These are phyloP conservation scores for Sorex araneus DNA, from an alignment of 2,113 vertebrate genomes.

Conservation along the genomic window DNA sequence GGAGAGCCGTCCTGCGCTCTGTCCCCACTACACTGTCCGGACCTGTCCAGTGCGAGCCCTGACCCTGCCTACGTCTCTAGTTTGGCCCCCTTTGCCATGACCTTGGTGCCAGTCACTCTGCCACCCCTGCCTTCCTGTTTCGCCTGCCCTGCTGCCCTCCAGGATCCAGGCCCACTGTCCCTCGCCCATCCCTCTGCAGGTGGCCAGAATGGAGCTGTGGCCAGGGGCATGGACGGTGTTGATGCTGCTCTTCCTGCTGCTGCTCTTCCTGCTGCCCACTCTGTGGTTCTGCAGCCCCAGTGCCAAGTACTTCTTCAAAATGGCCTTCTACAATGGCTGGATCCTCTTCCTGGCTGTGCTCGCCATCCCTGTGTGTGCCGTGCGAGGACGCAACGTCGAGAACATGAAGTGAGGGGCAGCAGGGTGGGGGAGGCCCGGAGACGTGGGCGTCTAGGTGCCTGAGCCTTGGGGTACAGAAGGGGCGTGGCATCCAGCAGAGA, in stretches of 20 bases:
- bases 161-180: slow-evolving; percentile 9
- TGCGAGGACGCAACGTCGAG: slow-evolving; percentile 89
- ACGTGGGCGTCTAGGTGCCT: background rate
- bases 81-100: too few species aligned
- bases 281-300: slow-evolving; percentile 87
- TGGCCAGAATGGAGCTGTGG: slow-evolving; percentile 84
- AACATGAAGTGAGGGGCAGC: slow-evolving; percentile 89
- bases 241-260: slow-evolving; percentile 82
- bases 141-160: accelerated
- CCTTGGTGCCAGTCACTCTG: background rate
- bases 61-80: background rate
- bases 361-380: slow-evolving; percentile 86
- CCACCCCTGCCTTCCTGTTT: background rate
- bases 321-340: slow-evolving; percentile 89
- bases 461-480: background rate
- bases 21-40: background rate
- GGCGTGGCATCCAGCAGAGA: too few species aligned
- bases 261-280: slow-evolving; percentile 85
- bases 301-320: slow-evolving; percentile 89
- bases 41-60: background rate
- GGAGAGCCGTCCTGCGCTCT: background rate
- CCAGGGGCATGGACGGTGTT: slow-evolving; percentile 80
- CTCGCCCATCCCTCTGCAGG: slow-evolving; percentile 43
- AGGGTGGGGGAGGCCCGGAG: background rate
- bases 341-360: slow-evolving; percentile 88